A percentile compares a stretch with the other conserved stretches of the same genome.
Conservation (phyloP, 2,797 vertebrate genomes). For the Knipowitschia caucasica region DNA sequence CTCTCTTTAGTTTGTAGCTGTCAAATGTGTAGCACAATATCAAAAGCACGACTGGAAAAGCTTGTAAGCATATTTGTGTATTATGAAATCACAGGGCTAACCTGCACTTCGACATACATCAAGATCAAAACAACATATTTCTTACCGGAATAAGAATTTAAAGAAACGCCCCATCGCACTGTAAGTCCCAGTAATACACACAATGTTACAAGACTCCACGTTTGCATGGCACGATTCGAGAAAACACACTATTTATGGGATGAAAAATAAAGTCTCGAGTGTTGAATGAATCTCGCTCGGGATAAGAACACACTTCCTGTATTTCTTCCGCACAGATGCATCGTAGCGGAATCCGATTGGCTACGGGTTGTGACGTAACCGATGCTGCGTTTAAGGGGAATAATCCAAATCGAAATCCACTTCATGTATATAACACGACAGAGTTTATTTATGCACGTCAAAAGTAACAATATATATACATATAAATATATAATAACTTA, state of each 20-base stretch:
- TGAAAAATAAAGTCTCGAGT: slow-evolving; percentile 15
- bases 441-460: too few relatives aligned
- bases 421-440: too few relatives aligned
- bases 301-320: slow-evolving; percentile 41
- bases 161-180: slow-evolving; percentile 89
- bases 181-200: slow-evolving; percentile 79
- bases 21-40: background rate
- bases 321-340: slow-evolving; percentile 37
- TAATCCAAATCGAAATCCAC: too few relatives aligned
- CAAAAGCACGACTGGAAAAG: background rate
- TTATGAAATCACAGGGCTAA: too few relatives aligned
- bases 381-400: slow-evolving; percentile 11
- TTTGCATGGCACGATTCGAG: slow-evolving; percentile 77
- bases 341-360: slow-evolving; percentile 56
- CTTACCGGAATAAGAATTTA: slow-evolving; percentile 93
- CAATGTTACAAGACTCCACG: slow-evolving; percentile 77
- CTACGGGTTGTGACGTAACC: slow-evolving; percentile 10
- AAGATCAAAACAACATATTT: slow-evolving; percentile 5
- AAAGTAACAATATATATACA: too few relatives aligned
- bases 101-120: background rate
- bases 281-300: slow-evolving; percentile 15
- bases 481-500: too few relatives aligned
- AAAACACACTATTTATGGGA: background rate
- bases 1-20: background rate
- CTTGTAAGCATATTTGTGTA: background rate